Percentiles rank a stretch among this genome's conserved stretches.
phyloP scores from a whole-genome alignment of 2,888 invertebrate genomes.

The Phyllotreta striolata region DNA sequence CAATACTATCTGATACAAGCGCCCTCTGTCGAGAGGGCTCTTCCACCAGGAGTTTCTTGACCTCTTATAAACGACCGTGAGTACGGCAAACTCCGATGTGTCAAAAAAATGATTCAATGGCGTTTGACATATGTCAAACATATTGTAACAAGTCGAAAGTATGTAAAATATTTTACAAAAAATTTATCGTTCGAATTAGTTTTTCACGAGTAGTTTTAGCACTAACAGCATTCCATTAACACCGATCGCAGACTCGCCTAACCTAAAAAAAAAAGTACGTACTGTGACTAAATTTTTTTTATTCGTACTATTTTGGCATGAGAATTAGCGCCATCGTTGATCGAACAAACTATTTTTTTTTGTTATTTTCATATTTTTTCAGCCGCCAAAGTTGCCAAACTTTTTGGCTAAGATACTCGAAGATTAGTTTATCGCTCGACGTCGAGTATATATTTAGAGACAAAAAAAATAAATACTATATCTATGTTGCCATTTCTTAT shows the following conservation, averaged over 20 bases:
- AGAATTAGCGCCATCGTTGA: slow-evolving; percentile 29
- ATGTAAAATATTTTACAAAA: not conserved
- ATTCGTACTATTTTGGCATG: slow-evolving; percentile 41
- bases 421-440: slow-evolving; percentile 43
- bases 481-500: slow-evolving; percentile 31
- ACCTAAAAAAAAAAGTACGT: slow-evolving; percentile 35
- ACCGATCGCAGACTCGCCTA: slow-evolving; percentile 25
- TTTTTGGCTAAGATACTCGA: slow-evolving; percentile 54
- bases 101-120: too few species aligned
- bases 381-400: slow-evolving; percentile 54
- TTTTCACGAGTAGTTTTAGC: not conserved
- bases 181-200: not conserved
- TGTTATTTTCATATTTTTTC: slow-evolving; percentile 51
- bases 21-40: too few species aligned
- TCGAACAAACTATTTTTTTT: slow-evolving; percentile 36
- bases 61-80: too few species aligned
- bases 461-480: slow-evolving; percentile 33
- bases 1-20: too few species aligned
- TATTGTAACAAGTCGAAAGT: not conserved
- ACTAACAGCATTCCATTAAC: slow-evolving; percentile 35
- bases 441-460: slow-evolving; percentile 28
- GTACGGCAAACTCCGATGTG: too few species aligned
- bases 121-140: too few species aligned
- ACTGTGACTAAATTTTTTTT: slow-evolving; percentile 44
- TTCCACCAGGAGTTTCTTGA: too few species aligned